These are phyloP conservation scores for Tupiocoris notatus DNA, from an alignment of 2,888 invertebrate species.

Conservation along the genomic window DNA sequence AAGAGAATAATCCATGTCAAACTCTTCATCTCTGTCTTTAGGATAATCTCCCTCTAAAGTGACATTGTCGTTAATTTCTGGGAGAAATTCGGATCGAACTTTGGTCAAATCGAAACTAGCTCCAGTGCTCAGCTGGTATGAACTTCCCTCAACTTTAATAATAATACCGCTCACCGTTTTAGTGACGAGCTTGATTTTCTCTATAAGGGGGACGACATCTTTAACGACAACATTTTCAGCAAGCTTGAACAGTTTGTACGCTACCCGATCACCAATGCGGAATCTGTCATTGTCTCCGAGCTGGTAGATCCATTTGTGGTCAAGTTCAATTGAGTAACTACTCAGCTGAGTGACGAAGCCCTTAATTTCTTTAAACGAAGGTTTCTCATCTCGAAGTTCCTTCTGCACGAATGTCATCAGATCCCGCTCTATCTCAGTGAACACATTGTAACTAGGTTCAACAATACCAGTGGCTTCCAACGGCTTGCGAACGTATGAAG, in stretches of 20 bases:
- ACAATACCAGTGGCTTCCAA: neutral
- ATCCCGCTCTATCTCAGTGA: neutral
- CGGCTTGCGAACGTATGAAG: neutral
- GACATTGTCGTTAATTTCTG: neutral
- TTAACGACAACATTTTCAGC: neutral
- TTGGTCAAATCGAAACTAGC: neutral
- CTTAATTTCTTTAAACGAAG: slow-evolving; percentile 6
- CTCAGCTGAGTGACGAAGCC: slow-evolving; percentile 20
- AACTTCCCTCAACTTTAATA: slow-evolving; percentile 10
- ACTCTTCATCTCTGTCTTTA: slow-evolving; percentile 14
- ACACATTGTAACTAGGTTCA: neutral
- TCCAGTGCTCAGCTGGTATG: neutral
- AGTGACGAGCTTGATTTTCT: neutral
- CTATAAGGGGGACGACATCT: slow-evolving; percentile 15
- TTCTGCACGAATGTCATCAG: neutral
- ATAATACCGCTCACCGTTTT: slow-evolving; percentile 24
- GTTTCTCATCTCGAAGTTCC: neutral
- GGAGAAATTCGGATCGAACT: neutral
- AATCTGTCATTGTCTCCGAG: slow-evolving; percentile 16
- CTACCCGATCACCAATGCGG: slow-evolving; percentile 20
- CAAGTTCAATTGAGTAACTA: slow-evolving; percentile 22
- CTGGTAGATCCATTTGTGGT: slow-evolving; percentile 15
- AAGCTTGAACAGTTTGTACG: slow-evolving; percentile 20
- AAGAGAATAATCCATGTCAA: slow-evolving; percentile 11
- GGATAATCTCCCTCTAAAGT: slow-evolving; percentile 8